Evolutionary conservation across 1,140 invertebrate species (phyloP), one percentile per base, ranked within the genome.

Genomic region (Philotrypesis tridentata): DNA sequence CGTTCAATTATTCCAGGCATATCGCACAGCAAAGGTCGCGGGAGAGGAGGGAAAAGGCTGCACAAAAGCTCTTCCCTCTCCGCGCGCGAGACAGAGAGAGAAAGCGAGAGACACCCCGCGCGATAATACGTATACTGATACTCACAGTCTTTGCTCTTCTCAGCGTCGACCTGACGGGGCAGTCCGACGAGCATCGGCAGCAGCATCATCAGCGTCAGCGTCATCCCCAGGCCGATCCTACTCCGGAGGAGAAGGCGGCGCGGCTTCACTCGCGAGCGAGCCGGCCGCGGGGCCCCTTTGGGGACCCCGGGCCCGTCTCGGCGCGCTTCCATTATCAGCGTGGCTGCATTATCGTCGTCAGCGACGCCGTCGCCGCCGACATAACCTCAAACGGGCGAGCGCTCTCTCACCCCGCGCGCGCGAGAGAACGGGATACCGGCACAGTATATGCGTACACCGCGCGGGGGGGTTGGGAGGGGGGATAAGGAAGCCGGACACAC

Each of bases 71-170:
- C n/a, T n/a, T n/a, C n/a, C n/a, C n/a, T n/a, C n/a, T n/a, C n/a
- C n/a, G n/a, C n/a, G n/a, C n/a, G n/a, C n/a, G n/a, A n/a, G n/a
- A n/a, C n/a, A n/a, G n/a, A n/a, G n/a, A n/a, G n/a, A n/a, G n/a
- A n/a, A n/a, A n/a, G n/a, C n/a, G n/a, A n/a, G n/a, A n/a, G n/a
- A n/a, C n/a, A n/a, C n/a, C n/a, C n/a, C n/a, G n/a, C n/a, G n/a
- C n/a, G n/a, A n/a, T n/a, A n/a, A n/a, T n/a, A n/a, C n/a, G n/a
- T 37, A 37, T 37, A 37, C 9, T 9, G 9, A 4, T 55, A 90
- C 90, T 90, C 74, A 91, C 90, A 89, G 76, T 89, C 84, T 78
- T 88, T 88, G 85, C 84, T 90, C 84, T 87, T 88, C 80, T 91
- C 89, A 12, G 82, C 87, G 76, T 73, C 70, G 82, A 85, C 86